Evolutionary conservation across 2,797 vertebrate species (phyloP).

Genomic region (Falco peregrinus): DNA sequence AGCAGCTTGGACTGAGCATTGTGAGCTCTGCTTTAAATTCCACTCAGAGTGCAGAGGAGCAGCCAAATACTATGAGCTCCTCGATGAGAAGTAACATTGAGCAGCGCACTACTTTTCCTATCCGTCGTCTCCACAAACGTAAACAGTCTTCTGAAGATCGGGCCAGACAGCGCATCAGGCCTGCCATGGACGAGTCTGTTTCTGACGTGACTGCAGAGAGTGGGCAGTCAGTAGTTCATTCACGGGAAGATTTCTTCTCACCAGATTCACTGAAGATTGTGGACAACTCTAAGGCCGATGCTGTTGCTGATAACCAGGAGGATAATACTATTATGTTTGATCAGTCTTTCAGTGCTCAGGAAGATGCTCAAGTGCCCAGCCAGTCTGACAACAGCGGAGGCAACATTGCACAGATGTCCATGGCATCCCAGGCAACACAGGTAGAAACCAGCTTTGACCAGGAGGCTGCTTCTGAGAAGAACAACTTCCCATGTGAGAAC

Average conservation of each 20-base stretch:
- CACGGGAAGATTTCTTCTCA: slow-evolving; percentile 85
- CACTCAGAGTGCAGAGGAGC: slow-evolving; percentile 79
- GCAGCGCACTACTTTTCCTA: slow-evolving; percentile 86
- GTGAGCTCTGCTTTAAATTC: slow-evolving; percentile 92
- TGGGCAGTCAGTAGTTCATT: slow-evolving; percentile 71
- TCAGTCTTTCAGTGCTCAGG: slow-evolving; percentile 81
- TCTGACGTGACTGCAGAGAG: slow-evolving; percentile 71
- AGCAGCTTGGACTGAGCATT: slow-evolving; percentile 94
- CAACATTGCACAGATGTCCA: slow-evolving; percentile 79
- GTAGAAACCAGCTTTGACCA: slow-evolving; percentile 79
- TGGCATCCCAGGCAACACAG: slow-evolving; percentile 75
- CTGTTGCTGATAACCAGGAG: slow-evolving; percentile 72
- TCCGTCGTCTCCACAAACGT: slow-evolving; percentile 92
- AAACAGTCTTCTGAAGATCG: slow-evolving; percentile 89
- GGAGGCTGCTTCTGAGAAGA: slow-evolving; percentile 73
- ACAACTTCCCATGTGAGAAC: slow-evolving; percentile 76
- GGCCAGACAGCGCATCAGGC: slow-evolving; percentile 85
- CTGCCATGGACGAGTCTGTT: slow-evolving; percentile 79
- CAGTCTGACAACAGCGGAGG: slow-evolving; percentile 88
- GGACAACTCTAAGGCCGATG: slow-evolving; percentile 74
- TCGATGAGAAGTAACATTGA: slow-evolving; percentile 77
- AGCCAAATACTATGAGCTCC: slow-evolving; percentile 63
- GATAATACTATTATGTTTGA: slow-evolving; percentile 76
- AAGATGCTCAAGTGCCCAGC: slow-evolving; percentile 94
- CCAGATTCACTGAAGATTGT: slow-evolving; percentile 89